A percentile compares a stretch with the other conserved stretches of the same genome.
phyloP scores from a whole-genome alignment of 1,140 invertebrate genomes.

The Samia ricini region DNA sequence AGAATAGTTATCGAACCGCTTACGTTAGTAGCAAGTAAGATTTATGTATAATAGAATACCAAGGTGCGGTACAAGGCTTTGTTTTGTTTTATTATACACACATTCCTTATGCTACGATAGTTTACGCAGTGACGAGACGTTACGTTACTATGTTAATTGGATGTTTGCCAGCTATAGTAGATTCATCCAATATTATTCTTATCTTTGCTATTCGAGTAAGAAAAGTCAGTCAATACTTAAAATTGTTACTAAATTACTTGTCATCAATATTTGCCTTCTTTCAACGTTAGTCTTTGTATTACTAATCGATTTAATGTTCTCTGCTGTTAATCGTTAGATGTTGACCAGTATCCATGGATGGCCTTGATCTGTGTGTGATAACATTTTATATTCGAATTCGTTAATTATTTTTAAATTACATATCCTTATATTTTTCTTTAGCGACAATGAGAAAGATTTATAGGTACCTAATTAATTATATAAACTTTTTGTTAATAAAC shows the following conservation, averaged over 20 bases:
- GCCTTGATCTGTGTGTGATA: too few species aligned
- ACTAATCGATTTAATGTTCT: too few species aligned
- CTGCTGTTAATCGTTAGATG: too few species aligned
- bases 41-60: background rate
- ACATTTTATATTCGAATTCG: too few species aligned
- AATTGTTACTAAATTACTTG: too few species aligned
- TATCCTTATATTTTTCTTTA: too few species aligned
- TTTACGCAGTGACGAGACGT: background rate
- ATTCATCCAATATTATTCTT: conserved; percentile 2
- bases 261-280: background rate
- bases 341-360: too few species aligned
- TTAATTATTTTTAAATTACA: too few species aligned
- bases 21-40: background rate
- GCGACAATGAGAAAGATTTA: too few species aligned
- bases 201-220: background rate
- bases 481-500: too few species aligned
- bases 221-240: background rate
- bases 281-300: too few species aligned
- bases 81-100: conserved; percentile 12
- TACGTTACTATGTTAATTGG: conserved; percentile 12
- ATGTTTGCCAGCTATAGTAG: conserved; percentile 8
- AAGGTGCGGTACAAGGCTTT: conserved; percentile 3
- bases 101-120: conserved; percentile 9
- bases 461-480: too few species aligned
- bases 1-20: background rate